Conservation (phyloP, 2,888 invertebrate genomes). For the Nemoura dubitans region DNA sequence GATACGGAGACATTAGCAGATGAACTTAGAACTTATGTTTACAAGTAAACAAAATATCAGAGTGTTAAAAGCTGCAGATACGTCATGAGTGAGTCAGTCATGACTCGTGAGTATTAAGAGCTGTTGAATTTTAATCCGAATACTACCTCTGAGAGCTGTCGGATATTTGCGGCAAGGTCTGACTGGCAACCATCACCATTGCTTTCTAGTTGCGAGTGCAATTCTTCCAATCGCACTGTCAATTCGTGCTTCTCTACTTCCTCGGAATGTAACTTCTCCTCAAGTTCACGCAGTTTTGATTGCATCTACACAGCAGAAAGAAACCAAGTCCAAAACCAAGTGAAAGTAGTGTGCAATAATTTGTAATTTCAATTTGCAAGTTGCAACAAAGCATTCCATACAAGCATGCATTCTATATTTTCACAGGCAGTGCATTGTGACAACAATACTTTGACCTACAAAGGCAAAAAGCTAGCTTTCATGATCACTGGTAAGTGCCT, state of each 20-base stretch:
- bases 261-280: slow-evolving; percentile 51
- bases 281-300: slow-evolving; percentile 48
- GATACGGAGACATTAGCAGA: too few relatives aligned
- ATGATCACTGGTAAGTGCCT: too few relatives aligned
- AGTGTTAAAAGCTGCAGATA: too few relatives aligned
- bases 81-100: too few relatives aligned
- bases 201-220: slow-evolving; percentile 25
- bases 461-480: too few relatives aligned
- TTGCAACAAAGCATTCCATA: neutral
- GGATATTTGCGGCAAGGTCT: slow-evolving; percentile 25
- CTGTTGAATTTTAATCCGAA: neutral
- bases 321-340: neutral
- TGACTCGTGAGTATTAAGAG: too few relatives aligned
- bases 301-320: slow-evolving; percentile 49
- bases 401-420: neutral
- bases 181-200: slow-evolving; percentile 31
- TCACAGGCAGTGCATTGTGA: neutral
- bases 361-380: neutral
- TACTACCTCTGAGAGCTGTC: slow-evolving; percentile 33
- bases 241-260: slow-evolving; percentile 53
- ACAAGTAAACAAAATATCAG: too few relatives aligned
- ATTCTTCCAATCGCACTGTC: slow-evolving; percentile 49
- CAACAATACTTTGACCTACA: neutral
- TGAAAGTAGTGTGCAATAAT: neutral
- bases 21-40: too few relatives aligned